Conservation (phyloP, 2,113 vertebrate species). For the Amazona vittata region DNA sequence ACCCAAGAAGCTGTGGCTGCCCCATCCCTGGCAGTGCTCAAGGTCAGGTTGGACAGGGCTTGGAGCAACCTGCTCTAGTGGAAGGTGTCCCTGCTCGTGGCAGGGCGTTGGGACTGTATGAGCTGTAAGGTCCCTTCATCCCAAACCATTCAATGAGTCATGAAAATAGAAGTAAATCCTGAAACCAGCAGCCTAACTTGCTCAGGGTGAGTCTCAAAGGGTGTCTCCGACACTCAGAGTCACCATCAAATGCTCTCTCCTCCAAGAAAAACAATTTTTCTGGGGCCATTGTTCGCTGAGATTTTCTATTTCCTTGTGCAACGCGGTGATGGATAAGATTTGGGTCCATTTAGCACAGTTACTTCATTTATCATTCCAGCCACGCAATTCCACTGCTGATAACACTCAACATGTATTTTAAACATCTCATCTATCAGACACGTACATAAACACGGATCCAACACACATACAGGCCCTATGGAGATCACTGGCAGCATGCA, state of each 20-base stretch:
- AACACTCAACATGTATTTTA: neutral
- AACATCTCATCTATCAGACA: slow-evolving; percentile 18
- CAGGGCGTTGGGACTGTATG: neutral
- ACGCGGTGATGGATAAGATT: neutral
- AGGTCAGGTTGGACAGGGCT: neutral
- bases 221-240: neutral
- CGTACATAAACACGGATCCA: neutral
- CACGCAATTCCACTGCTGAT: neutral
- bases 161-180: neutral
- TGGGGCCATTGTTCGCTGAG: neutral
- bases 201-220: accelerated
- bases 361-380: slow-evolving; percentile 20
- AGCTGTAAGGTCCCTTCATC: neutral
- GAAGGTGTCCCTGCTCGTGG: neutral
- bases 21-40: neutral
- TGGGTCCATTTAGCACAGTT: neutral
- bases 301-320: accelerated
- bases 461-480: neutral
- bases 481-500: neutral
- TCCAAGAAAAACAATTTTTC: neutral
- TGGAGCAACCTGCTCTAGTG: neutral
- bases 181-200: neutral
- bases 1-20: neutral
- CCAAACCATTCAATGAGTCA: neutral
- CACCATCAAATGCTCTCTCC: neutral